A percentile compares a stretch with the other conserved stretches of the same genome.
Evolutionary conservation across 2,888 invertebrate genomes (phyloP).

Genomic region (Anoplius nigerrimus): DNA sequence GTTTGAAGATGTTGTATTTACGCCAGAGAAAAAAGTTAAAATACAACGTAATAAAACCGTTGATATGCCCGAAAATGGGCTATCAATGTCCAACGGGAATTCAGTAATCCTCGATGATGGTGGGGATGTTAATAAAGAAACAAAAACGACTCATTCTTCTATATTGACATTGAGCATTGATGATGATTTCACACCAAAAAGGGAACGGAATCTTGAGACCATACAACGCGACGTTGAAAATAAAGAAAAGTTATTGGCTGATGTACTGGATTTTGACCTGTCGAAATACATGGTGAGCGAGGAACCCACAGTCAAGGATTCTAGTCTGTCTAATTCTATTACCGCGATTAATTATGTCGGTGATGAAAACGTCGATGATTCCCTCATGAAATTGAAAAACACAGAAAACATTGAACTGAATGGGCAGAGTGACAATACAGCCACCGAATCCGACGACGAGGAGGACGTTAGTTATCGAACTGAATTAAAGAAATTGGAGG

Average conservation of each 20-base stretch:
- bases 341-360: slow-evolving; percentile 41
- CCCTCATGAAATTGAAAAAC: slow-evolving; percentile 14
- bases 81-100: slow-evolving; percentile 2
- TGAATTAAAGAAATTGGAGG: slow-evolving; percentile 65
- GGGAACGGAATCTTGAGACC: slow-evolving; percentile 74
- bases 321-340: slow-evolving; percentile 49
- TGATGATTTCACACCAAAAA: slow-evolving; percentile 57
- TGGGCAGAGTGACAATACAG: slow-evolving; percentile 50
- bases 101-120: slow-evolving; percentile 27
- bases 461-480: slow-evolving; percentile 69
- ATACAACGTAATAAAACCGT: slow-evolving; percentile 41
- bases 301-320: slow-evolving; percentile 46
- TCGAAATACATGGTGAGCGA: slow-evolving; percentile 67
- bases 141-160: slow-evolving; percentile 60
- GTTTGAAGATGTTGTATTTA: slow-evolving; percentile 83
- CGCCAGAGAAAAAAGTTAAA: slow-evolving; percentile 77
- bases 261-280: slow-evolving; percentile 80
- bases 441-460: slow-evolving; percentile 58
- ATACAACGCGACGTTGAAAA: slow-evolving; percentile 84
- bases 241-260: slow-evolving; percentile 84
- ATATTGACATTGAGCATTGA: slow-evolving; percentile 61
- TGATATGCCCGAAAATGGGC: slow-evolving; percentile 40
- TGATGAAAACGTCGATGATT: slow-evolving; percentile 30
- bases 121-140: slow-evolving; percentile 46
- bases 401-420: slow-evolving; percentile 19